A percentile compares a stretch with the other conserved stretches of the same genome.
phyloP scores from a whole-genome alignment of 2,888 invertebrate species.

The Cerastis rubricosa region DNA sequence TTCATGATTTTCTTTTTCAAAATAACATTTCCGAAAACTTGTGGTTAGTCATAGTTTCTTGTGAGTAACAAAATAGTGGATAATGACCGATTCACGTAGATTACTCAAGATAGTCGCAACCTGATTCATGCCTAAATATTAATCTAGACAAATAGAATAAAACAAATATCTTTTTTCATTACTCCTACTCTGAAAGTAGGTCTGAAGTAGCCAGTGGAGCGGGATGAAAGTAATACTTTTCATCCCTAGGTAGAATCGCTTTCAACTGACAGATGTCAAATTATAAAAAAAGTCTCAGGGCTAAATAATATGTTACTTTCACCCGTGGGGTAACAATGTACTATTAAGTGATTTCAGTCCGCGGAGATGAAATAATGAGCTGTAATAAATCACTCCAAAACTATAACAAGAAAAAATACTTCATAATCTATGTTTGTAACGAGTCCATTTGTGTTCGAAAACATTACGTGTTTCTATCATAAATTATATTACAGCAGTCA shows the following conservation, averaged over 20 bases:
- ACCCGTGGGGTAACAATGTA: too few species aligned
- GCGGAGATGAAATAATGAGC: constrained; percentile 15
- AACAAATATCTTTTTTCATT: constrained; percentile 10
- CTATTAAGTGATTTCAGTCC: constrained; percentile 4
- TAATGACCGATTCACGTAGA: not conserved
- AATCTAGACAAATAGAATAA: not conserved
- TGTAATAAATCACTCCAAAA: constrained; percentile 40
- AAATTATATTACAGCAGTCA: constrained; percentile 11
- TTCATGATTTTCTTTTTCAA: not conserved
- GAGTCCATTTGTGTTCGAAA: constrained; percentile 28
- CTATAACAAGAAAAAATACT: constrained; percentile 27
- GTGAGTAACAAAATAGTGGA: not conserved
- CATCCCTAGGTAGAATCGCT: too few species aligned
- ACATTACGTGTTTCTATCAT: constrained; percentile 23
- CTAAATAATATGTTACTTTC: too few species aligned
- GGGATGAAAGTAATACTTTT: too few species aligned
- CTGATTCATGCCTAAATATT: not conserved
- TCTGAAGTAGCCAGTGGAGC: too few species aligned
- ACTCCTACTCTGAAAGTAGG: too few species aligned
- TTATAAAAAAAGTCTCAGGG: too few species aligned
- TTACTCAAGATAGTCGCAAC: not conserved
- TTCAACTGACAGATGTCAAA: too few species aligned
- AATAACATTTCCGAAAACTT: not conserved
- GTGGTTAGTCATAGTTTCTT: too few species aligned
- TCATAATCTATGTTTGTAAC: constrained; percentile 28